Base-by-base conservation (phyloP, 2,113 vertebrate species). In the Alosa alosa region DNA sequence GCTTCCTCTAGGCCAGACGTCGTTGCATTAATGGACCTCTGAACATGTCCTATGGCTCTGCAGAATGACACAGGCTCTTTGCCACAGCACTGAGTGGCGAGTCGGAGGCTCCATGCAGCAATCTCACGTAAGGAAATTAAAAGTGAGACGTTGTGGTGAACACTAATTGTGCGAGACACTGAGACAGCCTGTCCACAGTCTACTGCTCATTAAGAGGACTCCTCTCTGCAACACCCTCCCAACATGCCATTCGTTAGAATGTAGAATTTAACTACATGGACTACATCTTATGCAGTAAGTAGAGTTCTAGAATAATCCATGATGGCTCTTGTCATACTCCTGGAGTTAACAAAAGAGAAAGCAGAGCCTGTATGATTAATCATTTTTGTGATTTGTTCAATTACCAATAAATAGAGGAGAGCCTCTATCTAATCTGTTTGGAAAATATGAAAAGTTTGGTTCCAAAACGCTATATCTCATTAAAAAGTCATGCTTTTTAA, bases 1-100 rank as follows among this genome's bases (percentile, higher is more conserved):
- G 78, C 82, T 17, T 78, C 72, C 50, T 87, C 85, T 81, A 52
- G 68, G 86, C n/a, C 20, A 78, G 86, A 89, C 87, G 84, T 89
- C 83, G 86, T 20, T 49, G 84, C 84, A 82, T 55, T 83, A 3
- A 41, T 72, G 72, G 81, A 10, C 87, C 83, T 86, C 84, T 87
- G 15, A 36, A 13, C 81, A 44, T 39, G 78, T 57, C 25, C 72
- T 82, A 44, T 47, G 18, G 47, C 85, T 84, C 82, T 41, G 83
- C 49, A 52, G 55, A 22, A 36, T 68, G 15, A 44, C 55, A 60
- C 18, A 6, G 55, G 55, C 55, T 60, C 55, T 60, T 60, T 22
- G 55, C 55, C 55, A 60, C 55, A 20, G 20, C 55, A 22, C 55
- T 6, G 18, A 4, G 50, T 17, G 50, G 18, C 31, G 13, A 50